Evolutionary conservation across 1,140 invertebrate species (phyloP).

Genomic region (Rhizoglyphus robini): DNA sequence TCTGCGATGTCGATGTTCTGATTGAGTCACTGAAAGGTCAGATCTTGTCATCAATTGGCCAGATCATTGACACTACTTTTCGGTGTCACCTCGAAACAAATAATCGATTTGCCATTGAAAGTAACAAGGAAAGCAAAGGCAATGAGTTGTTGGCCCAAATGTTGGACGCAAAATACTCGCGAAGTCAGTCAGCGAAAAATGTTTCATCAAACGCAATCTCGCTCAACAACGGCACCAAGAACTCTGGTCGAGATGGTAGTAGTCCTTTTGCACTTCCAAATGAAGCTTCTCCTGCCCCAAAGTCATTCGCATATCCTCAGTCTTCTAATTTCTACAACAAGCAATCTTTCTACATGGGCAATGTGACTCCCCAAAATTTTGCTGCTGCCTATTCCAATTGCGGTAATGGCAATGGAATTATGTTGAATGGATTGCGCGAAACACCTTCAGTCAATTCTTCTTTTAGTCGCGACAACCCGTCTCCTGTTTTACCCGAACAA

Average conservation of each 20-base stretch:
- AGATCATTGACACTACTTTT: constrained; percentile 63
- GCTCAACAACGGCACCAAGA: constrained; percentile 1
- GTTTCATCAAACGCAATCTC: background rate
- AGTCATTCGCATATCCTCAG: constrained; percentile 14
- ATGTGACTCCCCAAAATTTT: background rate
- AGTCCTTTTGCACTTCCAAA: constrained; percentile 19
- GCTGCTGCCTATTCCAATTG: background rate
- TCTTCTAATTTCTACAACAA: constrained; percentile 18
- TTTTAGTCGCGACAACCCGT: constrained; percentile 28
- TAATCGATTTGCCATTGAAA: constrained; percentile 18
- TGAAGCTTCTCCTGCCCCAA: constrained; percentile 17
- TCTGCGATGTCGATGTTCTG: constrained; percentile 64
- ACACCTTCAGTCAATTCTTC: background rate
- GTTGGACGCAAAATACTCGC: constrained; percentile 63
- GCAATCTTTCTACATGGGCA: background rate
- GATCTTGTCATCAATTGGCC: constrained; percentile 60
- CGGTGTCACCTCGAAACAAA: constrained; percentile 49
- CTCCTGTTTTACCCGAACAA: constrained; percentile 63
- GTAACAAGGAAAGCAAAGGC: constrained; percentile 19
- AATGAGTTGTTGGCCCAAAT: constrained; percentile 44
- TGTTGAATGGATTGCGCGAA: constrained; percentile 8
- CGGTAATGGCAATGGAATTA: background rate
- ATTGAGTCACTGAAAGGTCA: constrained; percentile 77
- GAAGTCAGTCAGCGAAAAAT: constrained; percentile 47
- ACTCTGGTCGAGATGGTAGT: constrained; percentile 41